Conservation (phyloP, 2,888 invertebrate genomes). For the Phyllotreta cruciferae region DNA sequence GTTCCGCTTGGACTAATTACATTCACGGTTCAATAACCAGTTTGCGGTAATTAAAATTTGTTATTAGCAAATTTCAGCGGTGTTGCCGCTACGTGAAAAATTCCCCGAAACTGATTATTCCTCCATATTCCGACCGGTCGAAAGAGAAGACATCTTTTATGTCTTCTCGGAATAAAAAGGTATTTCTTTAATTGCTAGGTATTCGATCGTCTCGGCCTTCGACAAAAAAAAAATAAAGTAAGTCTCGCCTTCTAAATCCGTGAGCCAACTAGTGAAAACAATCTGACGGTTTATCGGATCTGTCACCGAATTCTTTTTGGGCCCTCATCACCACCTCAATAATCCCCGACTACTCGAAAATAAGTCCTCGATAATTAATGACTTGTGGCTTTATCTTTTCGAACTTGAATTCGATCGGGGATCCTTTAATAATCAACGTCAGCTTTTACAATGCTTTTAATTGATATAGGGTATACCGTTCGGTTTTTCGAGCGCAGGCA, state of each 20-base stretch:
- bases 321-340: constrained; percentile 40
- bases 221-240: constrained; percentile 3
- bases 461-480: constrained; percentile 44
- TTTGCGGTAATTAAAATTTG: too few species aligned
- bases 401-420: constrained; percentile 44
- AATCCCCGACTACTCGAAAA: constrained; percentile 35
- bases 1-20: too few species aligned
- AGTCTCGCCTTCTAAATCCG: constrained; percentile 19
- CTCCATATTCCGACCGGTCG: too few species aligned
- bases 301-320: constrained; percentile 37
- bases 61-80: too few species aligned
- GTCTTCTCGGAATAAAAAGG: constrained; percentile 13
- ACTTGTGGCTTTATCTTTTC: constrained; percentile 47
- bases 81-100: too few species aligned
- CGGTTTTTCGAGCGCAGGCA: constrained; percentile 19
- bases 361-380: constrained; percentile 50
- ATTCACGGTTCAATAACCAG: too few species aligned
- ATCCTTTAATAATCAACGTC: constrained; percentile 50
- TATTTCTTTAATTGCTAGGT: constrained; percentile 18
- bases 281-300: constrained; percentile 39
- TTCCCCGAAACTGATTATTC: too few species aligned
- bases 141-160: constrained; percentile 9
- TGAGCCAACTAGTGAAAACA: constrained; percentile 24
- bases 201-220: constrained; percentile 3
- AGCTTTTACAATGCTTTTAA: constrained; percentile 49